Evolutionary conservation across 2,888 invertebrate species (phyloP), one percentile per base, ranked within the genome.

Genomic region (Mythimna albipuncta): DNA sequence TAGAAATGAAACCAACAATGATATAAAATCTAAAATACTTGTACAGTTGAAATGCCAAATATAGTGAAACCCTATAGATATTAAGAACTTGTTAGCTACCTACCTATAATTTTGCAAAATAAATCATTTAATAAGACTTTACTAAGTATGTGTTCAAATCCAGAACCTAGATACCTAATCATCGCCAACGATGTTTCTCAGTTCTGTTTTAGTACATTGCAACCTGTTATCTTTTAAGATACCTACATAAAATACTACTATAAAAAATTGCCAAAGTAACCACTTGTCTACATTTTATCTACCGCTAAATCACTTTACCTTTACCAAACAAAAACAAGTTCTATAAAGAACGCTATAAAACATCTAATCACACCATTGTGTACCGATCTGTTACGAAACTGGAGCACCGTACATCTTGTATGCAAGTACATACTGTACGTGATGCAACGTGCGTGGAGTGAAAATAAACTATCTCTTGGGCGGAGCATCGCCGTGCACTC

Each of bases 361-460:
- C 72, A 52, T 62, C 50, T 73, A 75, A 77, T 79, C 72, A 74
- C 62, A 58, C 72, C 68, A 85, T 87, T 87, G 87, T 87, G 77
- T 82, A 79, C 66, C 57, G 70, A 80, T 75, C 63, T 68, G 74
- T 87, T 87, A 71, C 83, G 88, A 90, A 90, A 90, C 85, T 86
- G 84, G 87, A 84, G 50, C 87, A 66, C n/a, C 57, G 64, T 41
- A 65, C 69, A 77, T 76, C 70, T 73, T 65, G 65, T 71, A 74
- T 4, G 19, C 55, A 57, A 6, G 19, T 67, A 70, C 47, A 47
- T 50, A 54, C 57, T 11, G 5, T 32, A 38, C 6, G 13, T 85
- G 70, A 72, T 44, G 85, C 72, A 84, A 84, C 35, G 50, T 38
- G 19, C 21, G 62, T 63, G 65, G 72, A 69, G 57, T 13, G 71